Conservation (phyloP, 1,140 invertebrate genomes). For the Scaptodrosophila lebanonensis region DNA sequence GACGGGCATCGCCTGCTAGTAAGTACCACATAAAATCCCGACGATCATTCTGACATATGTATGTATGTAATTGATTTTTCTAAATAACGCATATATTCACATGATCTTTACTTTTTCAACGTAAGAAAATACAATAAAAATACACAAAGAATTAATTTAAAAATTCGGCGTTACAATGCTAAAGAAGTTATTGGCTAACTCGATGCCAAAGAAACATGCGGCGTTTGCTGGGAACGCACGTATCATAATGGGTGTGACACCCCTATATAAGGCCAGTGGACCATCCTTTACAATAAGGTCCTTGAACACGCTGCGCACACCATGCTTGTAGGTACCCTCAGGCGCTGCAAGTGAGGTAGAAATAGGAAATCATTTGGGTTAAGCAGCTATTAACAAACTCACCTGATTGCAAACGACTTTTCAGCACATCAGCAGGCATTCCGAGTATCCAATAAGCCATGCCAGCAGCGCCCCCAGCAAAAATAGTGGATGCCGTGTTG, state of each 20-base stretch:
- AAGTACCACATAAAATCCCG: too few species aligned
- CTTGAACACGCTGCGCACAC: constrained; percentile 90
- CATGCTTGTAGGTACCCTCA: constrained; percentile 91
- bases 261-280: constrained; percentile 87
- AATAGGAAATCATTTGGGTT: not conserved
- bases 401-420: constrained; percentile 97
- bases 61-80: too few species aligned
- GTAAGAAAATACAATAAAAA: not conserved
- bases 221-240: constrained; percentile 96
- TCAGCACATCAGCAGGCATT: constrained; percentile 98
- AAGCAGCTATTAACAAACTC: constrained; percentile 19
- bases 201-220: constrained; percentile 88
- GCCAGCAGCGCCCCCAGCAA: constrained; percentile 97
- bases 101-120: too few species aligned
- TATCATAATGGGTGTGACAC: constrained; percentile 91
- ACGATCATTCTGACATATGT: too few species aligned
- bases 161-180: constrained; percentile 45
- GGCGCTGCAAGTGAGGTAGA: constrained; percentile 82
- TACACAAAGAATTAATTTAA: constrained; percentile 17
- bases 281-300: constrained; percentile 90
- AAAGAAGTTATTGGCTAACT: constrained; percentile 67
- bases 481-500: constrained; percentile 85
- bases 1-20: too few species aligned
- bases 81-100: too few species aligned
- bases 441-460: constrained; percentile 97